Evolutionary conservation across 1,140 invertebrate genomes (phyloP).

Genomic region (Hydropsyche tenuis): DNA sequence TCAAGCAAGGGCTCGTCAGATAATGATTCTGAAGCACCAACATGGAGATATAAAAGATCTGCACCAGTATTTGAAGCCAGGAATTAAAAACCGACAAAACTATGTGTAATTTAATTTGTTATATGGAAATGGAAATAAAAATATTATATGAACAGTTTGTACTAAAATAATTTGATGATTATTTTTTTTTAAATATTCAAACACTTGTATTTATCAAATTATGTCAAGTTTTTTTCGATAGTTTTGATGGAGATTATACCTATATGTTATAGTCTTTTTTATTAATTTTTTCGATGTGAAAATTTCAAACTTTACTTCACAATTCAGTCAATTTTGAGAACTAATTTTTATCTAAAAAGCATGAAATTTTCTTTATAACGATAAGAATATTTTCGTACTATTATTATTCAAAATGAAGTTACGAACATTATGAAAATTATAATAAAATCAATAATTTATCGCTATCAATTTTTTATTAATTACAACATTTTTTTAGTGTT

Average conservation of each 20-base stretch:
- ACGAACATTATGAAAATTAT: slow-evolving; percentile 10
- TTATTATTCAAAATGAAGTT: not conserved
- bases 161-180: not conserved
- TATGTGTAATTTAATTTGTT: slow-evolving; percentile 6
- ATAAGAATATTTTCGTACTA: not conserved
- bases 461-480: no score
- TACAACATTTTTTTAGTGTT: no score
- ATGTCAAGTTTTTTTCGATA: slow-evolving; percentile 4
- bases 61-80: slow-evolving; percentile 15
- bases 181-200: not conserved
- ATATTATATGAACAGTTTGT: not conserved
- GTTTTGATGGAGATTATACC: not conserved
- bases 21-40: slow-evolving; percentile 39
- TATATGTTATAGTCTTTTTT: no score
- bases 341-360: no score
- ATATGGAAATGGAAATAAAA: slow-evolving; percentile 1
- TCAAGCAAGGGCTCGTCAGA: slow-evolving; percentile 36
- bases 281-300: no score
- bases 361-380: no score
- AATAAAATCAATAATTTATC: no score
- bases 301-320: no score
- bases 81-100: slow-evolving; percentile 17
- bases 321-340: no score
- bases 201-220: slow-evolving; percentile 4
- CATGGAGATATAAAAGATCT: slow-evolving; percentile 41